Conservation (phyloP, 1,140 invertebrate genomes). For the Apolygus lucorum region DNA sequence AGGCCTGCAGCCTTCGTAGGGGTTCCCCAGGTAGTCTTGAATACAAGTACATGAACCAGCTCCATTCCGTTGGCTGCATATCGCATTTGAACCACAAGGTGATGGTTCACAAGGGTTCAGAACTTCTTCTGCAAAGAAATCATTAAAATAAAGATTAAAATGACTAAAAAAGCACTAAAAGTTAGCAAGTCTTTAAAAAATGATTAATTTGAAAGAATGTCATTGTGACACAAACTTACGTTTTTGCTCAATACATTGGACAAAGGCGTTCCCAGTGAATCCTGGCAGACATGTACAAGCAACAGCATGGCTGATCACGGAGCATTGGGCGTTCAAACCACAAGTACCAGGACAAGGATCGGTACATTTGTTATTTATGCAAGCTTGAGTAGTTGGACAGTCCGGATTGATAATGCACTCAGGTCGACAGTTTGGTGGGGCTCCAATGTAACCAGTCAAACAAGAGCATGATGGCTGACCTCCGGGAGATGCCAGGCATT, state of each 20-base stretch:
- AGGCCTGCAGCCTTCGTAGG: slow-evolving; percentile 44
- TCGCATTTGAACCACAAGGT: slow-evolving; percentile 58
- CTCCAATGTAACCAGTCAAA: slow-evolving; percentile 49
- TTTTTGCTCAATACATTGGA: slow-evolving; percentile 43
- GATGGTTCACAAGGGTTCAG: slow-evolving; percentile 48
- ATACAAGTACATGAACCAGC: slow-evolving; percentile 53
- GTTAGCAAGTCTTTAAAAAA: too few species aligned
- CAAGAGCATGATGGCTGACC: slow-evolving; percentile 64
- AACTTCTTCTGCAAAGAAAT: slow-evolving; percentile 31
- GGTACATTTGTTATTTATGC: slow-evolving; percentile 62
- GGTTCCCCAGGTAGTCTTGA: slow-evolving; percentile 43
- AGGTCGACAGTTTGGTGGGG: slow-evolving; percentile 51
- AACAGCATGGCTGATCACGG: slow-evolving; percentile 63
- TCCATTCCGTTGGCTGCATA: slow-evolving; percentile 44
- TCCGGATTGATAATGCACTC: slow-evolving; percentile 61
- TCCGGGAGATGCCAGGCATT: slow-evolving; percentile 47
- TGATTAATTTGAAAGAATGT: too few species aligned
- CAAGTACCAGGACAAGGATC: slow-evolving; percentile 71
- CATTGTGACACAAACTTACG: neutral
- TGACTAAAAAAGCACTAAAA: too few species aligned
- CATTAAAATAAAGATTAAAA: too few species aligned
- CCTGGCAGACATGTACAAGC: slow-evolving; percentile 63
- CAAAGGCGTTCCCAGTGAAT: slow-evolving; percentile 66
- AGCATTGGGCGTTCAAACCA: slow-evolving; percentile 64
- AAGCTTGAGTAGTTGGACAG: slow-evolving; percentile 60